These are phyloP conservation scores for Cyclophora punctaria DNA, from an alignment of 2,888 invertebrate genomes.

Conservation along the genomic window DNA sequence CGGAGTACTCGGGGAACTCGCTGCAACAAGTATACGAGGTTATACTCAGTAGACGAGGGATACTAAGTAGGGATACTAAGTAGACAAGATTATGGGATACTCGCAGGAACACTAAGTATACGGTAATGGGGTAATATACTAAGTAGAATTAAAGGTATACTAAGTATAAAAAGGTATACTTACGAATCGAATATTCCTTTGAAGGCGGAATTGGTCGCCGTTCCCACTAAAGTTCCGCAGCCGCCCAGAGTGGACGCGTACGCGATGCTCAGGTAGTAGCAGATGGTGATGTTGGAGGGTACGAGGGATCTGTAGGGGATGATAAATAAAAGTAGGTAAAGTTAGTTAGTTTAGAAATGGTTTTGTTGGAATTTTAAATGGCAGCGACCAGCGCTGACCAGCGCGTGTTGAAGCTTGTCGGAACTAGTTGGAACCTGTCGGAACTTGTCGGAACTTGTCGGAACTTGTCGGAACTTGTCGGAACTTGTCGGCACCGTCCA, in stretches of 20 bases:
- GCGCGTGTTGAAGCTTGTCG: too few species aligned
- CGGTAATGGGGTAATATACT: too few species aligned
- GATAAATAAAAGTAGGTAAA: conserved; percentile 1
- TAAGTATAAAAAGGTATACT: conserved; percentile 30
- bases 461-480: too few species aligned
- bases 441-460: too few species aligned
- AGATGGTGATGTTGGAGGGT: conserved; percentile 84
- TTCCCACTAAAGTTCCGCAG: conserved; percentile 85
- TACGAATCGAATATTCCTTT: conserved; percentile 85
- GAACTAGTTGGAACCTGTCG: too few species aligned
- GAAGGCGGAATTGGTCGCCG: conserved; percentile 89
- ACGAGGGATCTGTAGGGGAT: conserved; percentile 62
- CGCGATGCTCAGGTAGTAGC: conserved; percentile 86
- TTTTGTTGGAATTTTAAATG: too few species aligned
- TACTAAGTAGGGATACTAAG: too few species aligned
- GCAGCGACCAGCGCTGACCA: too few species aligned
- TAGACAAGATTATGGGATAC: not conserved
- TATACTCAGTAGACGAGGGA: conserved; percentile 74
- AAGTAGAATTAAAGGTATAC: too few species aligned
- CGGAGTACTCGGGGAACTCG: conserved; percentile 71
- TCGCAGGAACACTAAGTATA: too few species aligned
- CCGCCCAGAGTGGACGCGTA: conserved; percentile 88
- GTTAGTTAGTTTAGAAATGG: too few species aligned
- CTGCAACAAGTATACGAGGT: conserved; percentile 24
- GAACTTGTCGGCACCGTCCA: too few species aligned